Evolutionary conservation across 2,797 vertebrate species (phyloP), one percentile per base, ranked within the genome.

Genomic region (Acrossocheilus wenchowensis): DNA sequence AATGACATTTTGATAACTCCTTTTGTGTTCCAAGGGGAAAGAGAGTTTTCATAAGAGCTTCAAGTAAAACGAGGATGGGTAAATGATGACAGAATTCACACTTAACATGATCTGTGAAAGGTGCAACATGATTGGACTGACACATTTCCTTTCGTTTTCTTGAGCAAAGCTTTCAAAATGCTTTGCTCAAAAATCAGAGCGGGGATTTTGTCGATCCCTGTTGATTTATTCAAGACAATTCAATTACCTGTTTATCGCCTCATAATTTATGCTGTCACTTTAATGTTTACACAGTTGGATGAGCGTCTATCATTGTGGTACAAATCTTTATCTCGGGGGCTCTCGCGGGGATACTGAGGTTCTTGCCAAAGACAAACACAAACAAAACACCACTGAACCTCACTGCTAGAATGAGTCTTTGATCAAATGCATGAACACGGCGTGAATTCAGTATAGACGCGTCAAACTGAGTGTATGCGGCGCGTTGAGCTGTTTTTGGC

Each of bases 161-260:
- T 36, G 34, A 81, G 39, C 12, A 80, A 72, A 80, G 5, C 36
- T 41, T 62, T 15, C 5, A 66, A 66, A 84, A 75, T 48, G 5
- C 26, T 45, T 78, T 39, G 14, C 45, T 74, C 72, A 52, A 52
- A 34, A 75, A 52, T 36, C 17, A 26, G 54, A 43, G 23, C 4
- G 12, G 23, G 50, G 77, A 14, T 78, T 62, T 78, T 78, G 34
- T 85, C 54, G 30, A 78, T 71, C 43, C 54, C 77, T 80, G 60
- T 80, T 88, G 86, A 83, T 88, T 87, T 89, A 82, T 73, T 87
- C 50, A 36, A 80, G 68, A 88, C 69, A 81, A 86, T 90, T 90
- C 84, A 87, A 89, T 91, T 89, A 81, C 71, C 86, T 77, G 81
- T 87, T 90, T 87, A 86, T 75, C 60, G 43, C 41, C 54, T 83